A percentile compares a stretch with the other conserved stretches of the same genome.
Conservation (phyloP, 2,113 vertebrate species). For the Recurvirostra avosetta region DNA sequence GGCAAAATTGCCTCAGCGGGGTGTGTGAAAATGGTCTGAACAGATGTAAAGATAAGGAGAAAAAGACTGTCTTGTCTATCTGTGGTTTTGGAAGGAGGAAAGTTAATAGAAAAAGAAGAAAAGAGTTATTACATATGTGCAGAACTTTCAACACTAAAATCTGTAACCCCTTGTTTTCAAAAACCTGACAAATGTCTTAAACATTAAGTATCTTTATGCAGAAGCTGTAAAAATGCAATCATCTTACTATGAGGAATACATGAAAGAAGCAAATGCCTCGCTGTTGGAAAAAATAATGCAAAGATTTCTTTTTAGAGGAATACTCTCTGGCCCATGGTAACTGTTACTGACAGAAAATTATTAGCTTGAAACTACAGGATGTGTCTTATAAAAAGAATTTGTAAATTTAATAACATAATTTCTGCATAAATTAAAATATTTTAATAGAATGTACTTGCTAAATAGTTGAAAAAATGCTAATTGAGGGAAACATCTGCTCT, state of each 20-base stretch:
- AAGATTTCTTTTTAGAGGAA: slow-evolving; percentile 33
- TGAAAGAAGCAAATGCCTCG: neutral
- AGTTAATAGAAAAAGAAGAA: slow-evolving; percentile 1
- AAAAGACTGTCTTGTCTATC: neutral
- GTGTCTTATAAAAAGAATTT: slow-evolving; percentile 54
- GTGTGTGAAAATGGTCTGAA: neutral
- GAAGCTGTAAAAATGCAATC: slow-evolving; percentile 14
- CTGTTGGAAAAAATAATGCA: slow-evolving; percentile 13
- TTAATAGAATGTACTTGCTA: slow-evolving; percentile 62
- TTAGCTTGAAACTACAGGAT: slow-evolving; percentile 67
- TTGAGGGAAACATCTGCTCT: slow-evolving; percentile 67
- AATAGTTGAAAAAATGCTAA: slow-evolving; percentile 69
- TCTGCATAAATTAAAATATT: slow-evolving; percentile 74
- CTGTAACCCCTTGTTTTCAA: neutral
- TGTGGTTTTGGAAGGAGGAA: neutral
- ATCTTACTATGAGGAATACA: neutral
- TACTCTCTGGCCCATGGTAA: slow-evolving; percentile 16
- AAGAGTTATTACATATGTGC: neutral
- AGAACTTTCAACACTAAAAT: neutral
- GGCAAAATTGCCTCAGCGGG: neutral
- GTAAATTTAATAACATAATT: slow-evolving; percentile 67
- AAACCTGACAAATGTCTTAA: slow-evolving; percentile 30
- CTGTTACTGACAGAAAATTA: slow-evolving; percentile 50
- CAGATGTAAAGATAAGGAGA: neutral
- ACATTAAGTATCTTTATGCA: neutral